phyloP scores from a whole-genome alignment of 1,140 invertebrate genomes.

The Propsilocerus akamusi region DNA sequence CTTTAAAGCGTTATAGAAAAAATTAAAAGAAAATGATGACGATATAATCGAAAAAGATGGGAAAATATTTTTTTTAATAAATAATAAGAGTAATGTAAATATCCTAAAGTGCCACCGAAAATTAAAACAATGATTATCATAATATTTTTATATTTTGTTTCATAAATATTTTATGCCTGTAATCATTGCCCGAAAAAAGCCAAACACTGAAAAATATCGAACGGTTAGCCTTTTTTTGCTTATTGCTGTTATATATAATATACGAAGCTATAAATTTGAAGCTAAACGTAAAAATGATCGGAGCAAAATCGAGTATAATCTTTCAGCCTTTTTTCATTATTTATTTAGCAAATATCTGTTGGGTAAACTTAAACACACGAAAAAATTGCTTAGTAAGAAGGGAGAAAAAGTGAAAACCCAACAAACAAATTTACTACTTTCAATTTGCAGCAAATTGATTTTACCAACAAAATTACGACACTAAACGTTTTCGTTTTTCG shows the following conservation, averaged over 20 bases:
- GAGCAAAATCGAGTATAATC: too few species aligned
- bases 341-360: too few species aligned
- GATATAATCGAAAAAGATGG: background rate
- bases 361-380: too few species aligned
- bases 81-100: background rate
- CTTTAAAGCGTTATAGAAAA: too few species aligned
- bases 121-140: constrained; percentile 4
- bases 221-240: constrained; percentile 1
- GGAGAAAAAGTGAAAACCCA: too few species aligned
- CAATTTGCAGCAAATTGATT: background rate
- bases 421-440: background rate
- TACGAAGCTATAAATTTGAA: too few species aligned
- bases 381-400: background rate
- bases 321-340: too few species aligned
- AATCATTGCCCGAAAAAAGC: too few species aligned
- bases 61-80: background rate
- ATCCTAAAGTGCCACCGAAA: background rate
- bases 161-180: constrained; percentile 3
- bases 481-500: background rate
- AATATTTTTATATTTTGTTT: background rate
- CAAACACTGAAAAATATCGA: too few species aligned
- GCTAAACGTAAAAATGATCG: too few species aligned
- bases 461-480: constrained; percentile 1
- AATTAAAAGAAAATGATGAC: background rate
- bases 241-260: background rate